These are phyloP conservation scores for Heterodera carotae DNA, from an alignment of 1,140 invertebrate genomes.

Conservation along the genomic window DNA sequence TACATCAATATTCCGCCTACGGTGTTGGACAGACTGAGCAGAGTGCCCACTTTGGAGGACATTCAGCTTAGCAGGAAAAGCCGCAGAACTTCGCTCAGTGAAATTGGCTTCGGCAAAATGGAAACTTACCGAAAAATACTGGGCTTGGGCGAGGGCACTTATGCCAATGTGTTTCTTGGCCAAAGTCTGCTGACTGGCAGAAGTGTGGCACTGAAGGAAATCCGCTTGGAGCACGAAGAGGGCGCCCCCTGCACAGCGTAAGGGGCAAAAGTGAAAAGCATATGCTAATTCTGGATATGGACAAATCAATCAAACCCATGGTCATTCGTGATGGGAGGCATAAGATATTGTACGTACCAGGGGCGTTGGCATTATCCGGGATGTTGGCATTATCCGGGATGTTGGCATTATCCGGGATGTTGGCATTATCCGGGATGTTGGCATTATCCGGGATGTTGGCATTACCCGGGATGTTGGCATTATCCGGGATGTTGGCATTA, in stretches of 20 bases:
- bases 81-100: constrained; percentile 68
- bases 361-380: too few relatives aligned
- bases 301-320: too few relatives aligned
- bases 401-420: too few relatives aligned
- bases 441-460: too few relatives aligned
- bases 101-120: constrained; percentile 77
- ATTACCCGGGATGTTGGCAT: too few relatives aligned
- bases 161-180: constrained; percentile 76
- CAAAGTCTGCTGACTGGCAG: constrained; percentile 72
- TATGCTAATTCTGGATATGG: too few relatives aligned
- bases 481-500: too few relatives aligned
- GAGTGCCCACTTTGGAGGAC: constrained; percentile 66
- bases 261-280: too few relatives aligned
- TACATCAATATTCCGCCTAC: constrained; percentile 69
- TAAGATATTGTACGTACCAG: too few relatives aligned
- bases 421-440: too few relatives aligned
- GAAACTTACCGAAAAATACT: constrained; percentile 74
- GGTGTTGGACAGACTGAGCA: constrained; percentile 67
- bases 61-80: constrained; percentile 66
- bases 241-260: constrained; percentile 76
- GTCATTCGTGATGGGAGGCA: too few relatives aligned
- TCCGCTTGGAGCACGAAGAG: constrained; percentile 76
- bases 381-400: too few relatives aligned
- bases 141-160: constrained; percentile 74
- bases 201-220: constrained; percentile 76